Conservation (phyloP, 2,797 vertebrate species). For the Hemibagrus guttatus region DNA sequence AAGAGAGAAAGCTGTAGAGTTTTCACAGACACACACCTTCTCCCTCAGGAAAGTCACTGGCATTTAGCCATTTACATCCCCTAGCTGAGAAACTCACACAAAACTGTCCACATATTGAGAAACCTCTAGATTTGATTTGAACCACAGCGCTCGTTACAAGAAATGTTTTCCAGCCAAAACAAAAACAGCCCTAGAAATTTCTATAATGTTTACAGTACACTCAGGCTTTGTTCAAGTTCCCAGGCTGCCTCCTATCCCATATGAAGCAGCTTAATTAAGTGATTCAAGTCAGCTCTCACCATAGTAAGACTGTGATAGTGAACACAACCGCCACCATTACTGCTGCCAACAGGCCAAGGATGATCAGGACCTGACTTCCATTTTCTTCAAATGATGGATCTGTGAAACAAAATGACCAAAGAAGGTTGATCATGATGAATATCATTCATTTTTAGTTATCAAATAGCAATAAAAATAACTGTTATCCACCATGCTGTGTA, state of each 20-base stretch:
- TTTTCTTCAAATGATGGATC: slow-evolving; percentile 60
- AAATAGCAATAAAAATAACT: not conserved
- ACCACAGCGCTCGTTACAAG: not conserved
- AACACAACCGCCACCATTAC: slow-evolving; percentile 72
- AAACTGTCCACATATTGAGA: not conserved
- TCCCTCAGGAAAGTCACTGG: not conserved
- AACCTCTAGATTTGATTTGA: not conserved
- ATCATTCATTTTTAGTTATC: not conserved
- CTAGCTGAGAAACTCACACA: slow-evolving; percentile 8
- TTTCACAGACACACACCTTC: slow-evolving; percentile 1
- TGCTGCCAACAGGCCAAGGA: slow-evolving; percentile 74
- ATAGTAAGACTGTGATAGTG: slow-evolving; percentile 72
- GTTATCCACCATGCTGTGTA: not conserved
- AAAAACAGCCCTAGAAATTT: not conserved
- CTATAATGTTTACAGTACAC: not conserved
- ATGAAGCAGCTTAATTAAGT: not conserved
- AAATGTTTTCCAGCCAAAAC: not conserved
- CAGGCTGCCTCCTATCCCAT: not conserved
- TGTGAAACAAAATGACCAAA: slow-evolving; percentile 43
- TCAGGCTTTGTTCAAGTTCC: not conserved
- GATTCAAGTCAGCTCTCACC: slow-evolving; percentile 66
- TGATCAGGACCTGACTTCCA: slow-evolving; percentile 68
- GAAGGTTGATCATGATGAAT: no score
- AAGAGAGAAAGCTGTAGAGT: no score
- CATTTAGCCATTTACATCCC: not conserved